phyloP scores from a whole-genome alignment of 2,797 vertebrate genomes.

The Danionella dracula region DNA sequence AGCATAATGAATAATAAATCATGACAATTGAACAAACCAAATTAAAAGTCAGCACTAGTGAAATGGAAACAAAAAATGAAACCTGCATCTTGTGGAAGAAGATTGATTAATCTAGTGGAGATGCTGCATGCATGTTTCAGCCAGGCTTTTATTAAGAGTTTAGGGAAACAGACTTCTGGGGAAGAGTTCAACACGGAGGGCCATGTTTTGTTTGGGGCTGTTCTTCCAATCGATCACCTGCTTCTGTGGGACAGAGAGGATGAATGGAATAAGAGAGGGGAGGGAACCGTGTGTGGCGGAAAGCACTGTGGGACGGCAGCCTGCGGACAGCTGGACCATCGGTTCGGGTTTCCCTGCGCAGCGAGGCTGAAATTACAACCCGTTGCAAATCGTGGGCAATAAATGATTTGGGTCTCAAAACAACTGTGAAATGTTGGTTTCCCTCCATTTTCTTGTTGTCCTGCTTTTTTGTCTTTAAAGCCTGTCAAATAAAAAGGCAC shows the following conservation, averaged over 20 bases:
- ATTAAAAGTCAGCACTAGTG: too few relatives aligned
- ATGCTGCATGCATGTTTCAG: conserved; percentile 52
- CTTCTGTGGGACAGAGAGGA: conserved; percentile 36
- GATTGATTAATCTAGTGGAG: conserved; percentile 59
- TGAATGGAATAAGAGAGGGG: conserved; percentile 36
- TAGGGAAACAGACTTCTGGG: conserved; percentile 33
- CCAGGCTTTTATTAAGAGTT: conserved; percentile 37
- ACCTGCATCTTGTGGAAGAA: conserved; percentile 7
- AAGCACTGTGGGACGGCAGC: conserved; percentile 33
- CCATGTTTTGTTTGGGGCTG: conserved; percentile 60
- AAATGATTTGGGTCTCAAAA: conserved; percentile 68
- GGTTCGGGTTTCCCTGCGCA: conserved; percentile 67
- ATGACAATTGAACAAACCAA: too few relatives aligned
- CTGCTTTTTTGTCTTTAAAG: conserved; percentile 41
- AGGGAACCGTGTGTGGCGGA: conserved; percentile 42
- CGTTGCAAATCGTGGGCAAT: conserved; percentile 66
- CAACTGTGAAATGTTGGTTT: conserved; percentile 54
- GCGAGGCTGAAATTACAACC: conserved; percentile 73
- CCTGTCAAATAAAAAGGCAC: background rate
- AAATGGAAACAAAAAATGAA: too few relatives aligned
- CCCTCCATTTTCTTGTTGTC: conserved; percentile 58
- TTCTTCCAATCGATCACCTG: conserved; percentile 67
- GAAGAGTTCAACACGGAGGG: conserved; percentile 38
- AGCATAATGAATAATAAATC: too few relatives aligned
- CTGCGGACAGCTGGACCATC: conserved; percentile 67